Base-by-base conservation (phyloP, 2,113 vertebrate species). In the Psittacula cyanocephala region DNA sequence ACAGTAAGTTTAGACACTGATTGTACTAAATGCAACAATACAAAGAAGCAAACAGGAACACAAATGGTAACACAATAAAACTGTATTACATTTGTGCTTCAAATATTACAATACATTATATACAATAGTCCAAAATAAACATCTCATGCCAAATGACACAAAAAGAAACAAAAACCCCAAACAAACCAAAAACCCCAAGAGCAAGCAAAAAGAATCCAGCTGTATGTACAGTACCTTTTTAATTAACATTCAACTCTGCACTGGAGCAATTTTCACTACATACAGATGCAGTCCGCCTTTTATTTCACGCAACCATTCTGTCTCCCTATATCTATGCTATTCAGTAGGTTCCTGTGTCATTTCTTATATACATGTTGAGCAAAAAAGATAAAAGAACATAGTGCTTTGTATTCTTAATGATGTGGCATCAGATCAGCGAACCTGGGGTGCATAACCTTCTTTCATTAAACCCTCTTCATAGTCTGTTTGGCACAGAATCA, bases 1-100 rank as follows among this genome's bases (percentile, higher is more conserved):
- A 98, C 98, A 98, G 95, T 91, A 98, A 98, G 96, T 98, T 97
- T 97, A 95, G 97, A 98, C 98, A 98, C 97, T 97, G 98, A 98
- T 98, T 98, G 98, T 98, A 98, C 98, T 97, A 98, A 98, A 98
- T 98, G 98, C 98, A 98, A 98, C 98, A 97, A 98, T 98, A 98
- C 98, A 98, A 98, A 98, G 97, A 97, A 98, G 98, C 97, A 96
- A 98, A 98, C 98, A 91, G 63, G 97, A 98, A 98, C 98, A 98
- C 98, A 97, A 98, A 98, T 96, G 93, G 98, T 98, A 99, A 99
- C 99, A 99, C 99, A 99, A 99, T 99, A 99, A 99, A 99, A 99
- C 98, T 99, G 99, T 99, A 99, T 99, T 99, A 99, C 99, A 99
- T 99, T 99, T 99, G 99, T 99, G 99, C 98, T 99, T 99, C 98